These are phyloP conservation scores for Remorina albescens DNA, from an alignment of 2,797 vertebrate genomes.

Conservation along the genomic window DNA sequence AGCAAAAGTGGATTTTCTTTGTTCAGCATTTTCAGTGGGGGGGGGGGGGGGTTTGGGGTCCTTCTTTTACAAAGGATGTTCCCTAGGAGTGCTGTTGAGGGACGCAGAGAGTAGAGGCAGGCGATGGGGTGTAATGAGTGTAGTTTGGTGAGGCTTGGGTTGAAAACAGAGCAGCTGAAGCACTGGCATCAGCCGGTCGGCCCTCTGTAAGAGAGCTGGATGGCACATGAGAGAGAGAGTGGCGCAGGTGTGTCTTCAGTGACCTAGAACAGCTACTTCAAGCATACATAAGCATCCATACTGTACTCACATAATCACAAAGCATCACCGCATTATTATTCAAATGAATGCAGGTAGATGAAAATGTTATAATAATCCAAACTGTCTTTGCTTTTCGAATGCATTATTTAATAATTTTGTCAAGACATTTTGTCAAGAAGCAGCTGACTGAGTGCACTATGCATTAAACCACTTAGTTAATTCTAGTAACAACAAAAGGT, in stretches of 20 bases:
- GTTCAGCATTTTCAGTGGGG: constrained; percentile 76
- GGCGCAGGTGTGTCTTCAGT: constrained; percentile 81
- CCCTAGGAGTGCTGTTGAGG: constrained; percentile 52
- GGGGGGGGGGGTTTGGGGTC: constrained; percentile 51
- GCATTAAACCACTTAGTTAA: neutral
- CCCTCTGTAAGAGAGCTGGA: constrained; percentile 46
- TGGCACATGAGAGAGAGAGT: constrained; percentile 59
- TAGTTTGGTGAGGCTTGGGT: constrained; percentile 42
- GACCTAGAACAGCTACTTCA: constrained; percentile 77
- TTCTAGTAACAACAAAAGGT: neutral
- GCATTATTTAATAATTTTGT: neutral
- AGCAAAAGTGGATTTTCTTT: constrained; percentile 63
- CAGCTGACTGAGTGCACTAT: too few species aligned
- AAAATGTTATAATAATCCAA: neutral
- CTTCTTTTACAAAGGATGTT: constrained; percentile 76
- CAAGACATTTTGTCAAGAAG: neutral
- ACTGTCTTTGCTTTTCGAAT: neutral
- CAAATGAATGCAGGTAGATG: constrained; percentile 37
- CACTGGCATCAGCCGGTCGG: constrained; percentile 59
- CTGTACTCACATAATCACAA: constrained; percentile 41
- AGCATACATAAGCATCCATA: constrained; percentile 62
- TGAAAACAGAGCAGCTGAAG: constrained; percentile 61
- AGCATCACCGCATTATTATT: constrained; percentile 24
- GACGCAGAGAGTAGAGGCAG: constrained; percentile 26
- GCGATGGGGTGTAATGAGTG: constrained; percentile 34